Conservation (phyloP, 2,113 vertebrate species). For the Neogale vison region DNA sequence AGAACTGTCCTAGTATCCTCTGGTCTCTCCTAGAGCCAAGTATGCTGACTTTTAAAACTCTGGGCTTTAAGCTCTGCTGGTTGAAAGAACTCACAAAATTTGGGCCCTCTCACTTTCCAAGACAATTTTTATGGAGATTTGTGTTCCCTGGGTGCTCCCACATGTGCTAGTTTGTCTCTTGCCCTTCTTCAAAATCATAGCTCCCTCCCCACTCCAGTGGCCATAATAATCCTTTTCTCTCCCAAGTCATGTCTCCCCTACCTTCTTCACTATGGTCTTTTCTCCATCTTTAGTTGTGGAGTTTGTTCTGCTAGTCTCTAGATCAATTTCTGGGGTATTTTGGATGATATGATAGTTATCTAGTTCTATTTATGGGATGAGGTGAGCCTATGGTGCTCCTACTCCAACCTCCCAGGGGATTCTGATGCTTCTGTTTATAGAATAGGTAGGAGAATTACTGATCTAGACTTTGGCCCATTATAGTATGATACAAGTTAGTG, state of each 20-base stretch:
- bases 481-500: not conserved
- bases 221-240: not conserved
- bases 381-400: not conserved
- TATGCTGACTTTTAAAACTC: not conserved
- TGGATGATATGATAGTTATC: not conserved
- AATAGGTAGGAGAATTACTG: not conserved
- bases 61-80: not conserved
- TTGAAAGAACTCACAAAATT: not conserved
- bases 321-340: not conserved
- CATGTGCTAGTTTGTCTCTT: not conserved
- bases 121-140: not conserved
- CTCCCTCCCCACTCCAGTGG: not conserved
- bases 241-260: not conserved
- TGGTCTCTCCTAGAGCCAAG: not conserved
- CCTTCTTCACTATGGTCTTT: not conserved
- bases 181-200: not conserved
- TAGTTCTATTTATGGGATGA: not conserved
- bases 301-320: not conserved
- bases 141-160: not conserved
- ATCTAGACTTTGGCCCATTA: not conserved
- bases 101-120: not conserved
- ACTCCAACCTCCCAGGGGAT: not conserved
- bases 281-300: not conserved
- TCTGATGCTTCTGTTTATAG: not conserved
- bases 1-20: not conserved